Evolutionary conservation across 2,797 vertebrate genomes (phyloP).

Genomic region (Smutsia gigantea): DNA sequence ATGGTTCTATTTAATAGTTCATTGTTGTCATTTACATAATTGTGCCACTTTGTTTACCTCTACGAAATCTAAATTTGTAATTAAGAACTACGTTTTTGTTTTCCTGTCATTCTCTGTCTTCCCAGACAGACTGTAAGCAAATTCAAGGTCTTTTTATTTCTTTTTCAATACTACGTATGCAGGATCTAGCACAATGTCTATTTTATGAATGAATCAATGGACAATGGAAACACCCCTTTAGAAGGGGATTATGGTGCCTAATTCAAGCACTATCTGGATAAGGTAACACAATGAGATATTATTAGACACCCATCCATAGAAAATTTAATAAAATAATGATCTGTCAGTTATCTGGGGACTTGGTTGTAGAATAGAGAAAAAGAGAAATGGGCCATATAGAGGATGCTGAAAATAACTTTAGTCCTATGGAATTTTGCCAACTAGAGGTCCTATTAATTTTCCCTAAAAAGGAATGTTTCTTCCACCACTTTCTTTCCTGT

Average conservation of each 20-base stretch:
- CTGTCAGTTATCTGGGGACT: not conserved
- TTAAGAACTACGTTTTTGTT: not conserved
- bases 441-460: not conserved
- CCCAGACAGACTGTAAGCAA: not conserved
- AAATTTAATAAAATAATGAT: not conserved
- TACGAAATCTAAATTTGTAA: not conserved
- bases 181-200: not conserved
- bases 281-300: not conserved
- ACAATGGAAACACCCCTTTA: not conserved
- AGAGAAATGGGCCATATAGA: not conserved
- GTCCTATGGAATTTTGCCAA: not conserved
- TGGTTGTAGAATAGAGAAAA: not conserved
- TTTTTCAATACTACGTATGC: not conserved
- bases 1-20: not conserved
- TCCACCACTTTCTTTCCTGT: not conserved
- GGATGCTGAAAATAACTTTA: not conserved
- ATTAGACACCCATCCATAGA: not conserved
- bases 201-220: not conserved
- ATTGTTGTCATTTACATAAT: not conserved
- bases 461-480: not conserved
- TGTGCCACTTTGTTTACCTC: not conserved
- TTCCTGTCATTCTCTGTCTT: not conserved
- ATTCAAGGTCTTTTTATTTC: not conserved
- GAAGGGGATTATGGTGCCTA: not conserved
- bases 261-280: not conserved